Evolutionary conservation across 2,113 vertebrate species (phyloP), one percentile per base, ranked within the genome.

Genomic region (Accipiter cooperii): DNA sequence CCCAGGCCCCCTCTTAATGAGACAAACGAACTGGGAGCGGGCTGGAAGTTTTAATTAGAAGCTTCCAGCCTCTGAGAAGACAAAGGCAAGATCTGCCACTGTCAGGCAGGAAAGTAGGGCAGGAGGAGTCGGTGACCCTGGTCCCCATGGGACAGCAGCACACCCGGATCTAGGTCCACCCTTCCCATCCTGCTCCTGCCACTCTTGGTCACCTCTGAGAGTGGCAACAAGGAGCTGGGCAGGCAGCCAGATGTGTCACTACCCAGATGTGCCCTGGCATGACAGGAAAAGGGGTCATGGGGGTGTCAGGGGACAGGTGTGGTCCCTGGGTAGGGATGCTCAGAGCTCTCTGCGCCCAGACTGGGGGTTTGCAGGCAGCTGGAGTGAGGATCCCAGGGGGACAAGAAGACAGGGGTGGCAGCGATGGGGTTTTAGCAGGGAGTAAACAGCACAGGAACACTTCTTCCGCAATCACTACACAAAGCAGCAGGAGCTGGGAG

Each of bases 41-140:
- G 55, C 70, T 89, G 92, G 36, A 85, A 90, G 92, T 63, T 96
- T 87, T 93, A 92, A 94, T 84, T 94, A 83, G 88, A 49, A 94
- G 77, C 95, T 93, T 64, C 69, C 87, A 91, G 89, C 33, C 87
- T 81, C 12, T 2, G 17, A 40, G 58, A 84, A 82, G 75, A 65
- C 78, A 78, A 84, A 96, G 82, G 77, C 19, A 21, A 86, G 74
- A 51, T 22, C 6, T 26, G 84, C 22, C 2, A 9, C 81, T 86
- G 80, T 11, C 42, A 33, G 40, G 84, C 66, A 33, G 80, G 49
- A 52, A 82, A 84, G 83, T 61, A 68, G 85, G 69, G 34, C 93
- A 34, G 85, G 28, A 61, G 57, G 14, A 88, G 79, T 22, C 0
- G 11, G 17, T 79, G 86, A 19, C 51, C 73, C 25, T 1, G 1